These are phyloP conservation scores for Triplophysa dalaica DNA, from an alignment of 2,113 vertebrate species.

Conservation along the genomic window DNA sequence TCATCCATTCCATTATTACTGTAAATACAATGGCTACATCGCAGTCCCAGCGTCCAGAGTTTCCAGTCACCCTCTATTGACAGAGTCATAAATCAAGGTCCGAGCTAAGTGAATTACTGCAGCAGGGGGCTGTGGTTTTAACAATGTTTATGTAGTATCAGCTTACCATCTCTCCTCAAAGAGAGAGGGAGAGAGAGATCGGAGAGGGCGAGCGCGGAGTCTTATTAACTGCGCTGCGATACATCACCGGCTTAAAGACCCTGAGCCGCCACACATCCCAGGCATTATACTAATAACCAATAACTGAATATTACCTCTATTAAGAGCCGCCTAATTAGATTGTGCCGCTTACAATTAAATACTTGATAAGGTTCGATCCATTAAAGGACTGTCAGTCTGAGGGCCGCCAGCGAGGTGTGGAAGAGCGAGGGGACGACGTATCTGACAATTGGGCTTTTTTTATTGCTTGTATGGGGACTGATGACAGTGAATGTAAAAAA, in stretches of 20 bases:
- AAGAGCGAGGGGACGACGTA: conserved; percentile 15
- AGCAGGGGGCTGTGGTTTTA: conserved; percentile 84
- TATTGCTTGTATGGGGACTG: background rate
- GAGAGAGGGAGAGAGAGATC: conserved; percentile 57
- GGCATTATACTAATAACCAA: conserved; percentile 68
- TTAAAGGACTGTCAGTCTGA: conserved; percentile 58
- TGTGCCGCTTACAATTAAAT: conserved; percentile 64
- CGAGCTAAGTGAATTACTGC: conserved; percentile 93
- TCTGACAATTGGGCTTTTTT: too few species aligned
- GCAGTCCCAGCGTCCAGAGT: conserved; percentile 70
- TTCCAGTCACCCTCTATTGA: conserved; percentile 83
- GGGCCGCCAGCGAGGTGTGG: conserved; percentile 35
- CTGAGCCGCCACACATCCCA: conserved; percentile 38
- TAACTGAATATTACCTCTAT: conserved; percentile 65
- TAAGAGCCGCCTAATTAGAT: conserved; percentile 64
- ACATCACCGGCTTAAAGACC: conserved; percentile 67
- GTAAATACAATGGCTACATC: conserved; percentile 78
- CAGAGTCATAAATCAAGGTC: conserved; percentile 90
- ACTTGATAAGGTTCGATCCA: conserved; percentile 60
- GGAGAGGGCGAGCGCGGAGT: conserved; percentile 56
- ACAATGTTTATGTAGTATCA: conserved; percentile 83
- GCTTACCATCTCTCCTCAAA: conserved; percentile 78
- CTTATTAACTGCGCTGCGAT: conserved; percentile 69
- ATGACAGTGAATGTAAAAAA: background rate
- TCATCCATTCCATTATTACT: conserved; percentile 78